Percentiles rank a stretch among this genome's conserved stretches.
These are phyloP conservation scores for Autographa gamma DNA, from an alignment of 2,888 invertebrate species.

Conservation along the genomic window DNA sequence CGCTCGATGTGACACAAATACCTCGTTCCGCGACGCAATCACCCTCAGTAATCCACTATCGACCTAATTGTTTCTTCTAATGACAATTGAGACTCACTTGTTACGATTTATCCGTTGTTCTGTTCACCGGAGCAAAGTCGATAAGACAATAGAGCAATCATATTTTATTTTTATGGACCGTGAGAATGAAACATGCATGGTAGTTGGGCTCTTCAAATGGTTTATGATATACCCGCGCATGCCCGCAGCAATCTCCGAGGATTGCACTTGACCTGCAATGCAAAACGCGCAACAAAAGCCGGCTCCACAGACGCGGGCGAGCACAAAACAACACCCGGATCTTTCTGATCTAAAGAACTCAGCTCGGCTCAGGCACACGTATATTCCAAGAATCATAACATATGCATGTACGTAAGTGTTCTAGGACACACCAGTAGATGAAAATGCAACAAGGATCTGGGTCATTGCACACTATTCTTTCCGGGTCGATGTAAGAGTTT, in stretches of 20 bases:
- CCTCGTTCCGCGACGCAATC: constrained; percentile 82
- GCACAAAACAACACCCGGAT: constrained; percentile 62
- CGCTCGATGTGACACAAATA: constrained; percentile 83
- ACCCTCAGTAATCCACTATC: constrained; percentile 83
- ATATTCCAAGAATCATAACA: constrained; percentile 46
- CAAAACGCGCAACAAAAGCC: constrained; percentile 78
- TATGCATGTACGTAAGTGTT: constrained; percentile 50
- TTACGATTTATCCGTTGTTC: constrained; percentile 67
- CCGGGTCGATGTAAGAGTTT: constrained; percentile 31
- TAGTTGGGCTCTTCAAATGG: constrained; percentile 58
- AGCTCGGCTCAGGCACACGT: constrained; percentile 46
- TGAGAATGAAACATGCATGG: constrained; percentile 23
- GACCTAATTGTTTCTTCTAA: constrained; percentile 85
- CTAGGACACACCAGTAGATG: constrained; percentile 51
- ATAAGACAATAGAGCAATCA: neutral
- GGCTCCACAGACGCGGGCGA: constrained; percentile 59
- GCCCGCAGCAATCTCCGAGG: constrained; percentile 75
- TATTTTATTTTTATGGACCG: constrained; percentile 18
- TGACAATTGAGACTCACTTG: constrained; percentile 79
- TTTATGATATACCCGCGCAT: constrained; percentile 63
- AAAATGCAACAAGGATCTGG: constrained; percentile 64
- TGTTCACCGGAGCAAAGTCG: constrained; percentile 42
- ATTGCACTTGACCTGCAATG: constrained; percentile 83
- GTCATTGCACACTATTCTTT: constrained; percentile 63
- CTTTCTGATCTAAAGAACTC: constrained; percentile 63